phyloP scores from a whole-genome alignment of 2,113 vertebrate species.

The Amazona guildingii region DNA sequence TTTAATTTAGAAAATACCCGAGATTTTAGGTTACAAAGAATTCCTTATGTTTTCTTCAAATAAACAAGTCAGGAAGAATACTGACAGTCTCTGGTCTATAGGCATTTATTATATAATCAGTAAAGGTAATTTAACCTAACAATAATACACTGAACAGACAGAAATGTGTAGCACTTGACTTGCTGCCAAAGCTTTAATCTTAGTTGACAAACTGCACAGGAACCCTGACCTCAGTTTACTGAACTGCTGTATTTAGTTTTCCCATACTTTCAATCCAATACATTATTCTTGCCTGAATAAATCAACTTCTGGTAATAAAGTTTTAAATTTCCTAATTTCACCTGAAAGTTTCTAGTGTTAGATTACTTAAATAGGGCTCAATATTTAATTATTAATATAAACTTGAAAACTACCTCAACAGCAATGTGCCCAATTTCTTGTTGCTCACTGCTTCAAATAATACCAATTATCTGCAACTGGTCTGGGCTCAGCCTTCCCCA shows the following conservation, averaged over 20 bases:
- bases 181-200: background rate
- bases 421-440: background rate
- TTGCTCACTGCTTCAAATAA: background rate
- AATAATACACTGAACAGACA: background rate
- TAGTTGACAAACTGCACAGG: background rate
- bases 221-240: background rate
- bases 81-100: background rate
- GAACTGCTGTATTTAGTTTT: background rate
- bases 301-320: background rate
- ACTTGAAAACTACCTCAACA: background rate
- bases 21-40: background rate
- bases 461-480: background rate
- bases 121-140: background rate
- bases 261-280: background rate
- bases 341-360: background rate
- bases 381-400: background rate
- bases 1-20: background rate
- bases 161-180: background rate
- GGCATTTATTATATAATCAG: background rate
- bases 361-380: background rate
- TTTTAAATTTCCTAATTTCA: background rate
- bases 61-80: background rate
- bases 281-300: background rate
- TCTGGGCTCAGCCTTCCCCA: background rate
- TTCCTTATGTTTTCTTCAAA: background rate